Conservation (phyloP, 2,797 vertebrate species). For the Neomorphus geoffroyi region DNA sequence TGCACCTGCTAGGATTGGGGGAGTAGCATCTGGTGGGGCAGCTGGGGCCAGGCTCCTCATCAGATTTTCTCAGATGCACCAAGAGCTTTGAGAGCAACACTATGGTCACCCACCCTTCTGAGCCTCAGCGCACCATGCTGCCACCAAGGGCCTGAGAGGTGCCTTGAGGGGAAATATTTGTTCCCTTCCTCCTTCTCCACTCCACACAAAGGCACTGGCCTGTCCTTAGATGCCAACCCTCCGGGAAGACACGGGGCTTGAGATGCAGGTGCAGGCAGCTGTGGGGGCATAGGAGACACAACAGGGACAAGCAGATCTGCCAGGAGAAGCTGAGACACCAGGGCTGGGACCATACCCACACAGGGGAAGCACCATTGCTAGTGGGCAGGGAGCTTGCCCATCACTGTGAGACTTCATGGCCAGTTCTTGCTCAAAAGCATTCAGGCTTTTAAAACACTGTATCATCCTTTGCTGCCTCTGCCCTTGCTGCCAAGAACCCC, state of each 20-base stretch:
- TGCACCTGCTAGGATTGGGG: no score
- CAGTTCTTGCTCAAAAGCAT: background rate
- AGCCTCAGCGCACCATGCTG: rapidly evolving
- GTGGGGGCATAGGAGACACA: no score
- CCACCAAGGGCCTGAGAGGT: background rate
- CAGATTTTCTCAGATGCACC: background rate
- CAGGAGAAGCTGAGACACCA: background rate
- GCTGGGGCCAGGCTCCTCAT: background rate
- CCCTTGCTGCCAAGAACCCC: background rate
- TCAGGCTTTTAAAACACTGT: rapidly evolving
- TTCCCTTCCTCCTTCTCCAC: background rate
- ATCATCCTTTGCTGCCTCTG: background rate
- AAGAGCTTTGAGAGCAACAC: rapidly evolving
- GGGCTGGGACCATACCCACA: rapidly evolving
- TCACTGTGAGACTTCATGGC: rapidly evolving
- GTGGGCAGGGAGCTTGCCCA: no score
- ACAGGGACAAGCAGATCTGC: background rate
- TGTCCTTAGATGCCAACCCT: rapidly evolving
- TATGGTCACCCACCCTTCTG: rapidly evolving
- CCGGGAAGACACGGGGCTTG: no score
- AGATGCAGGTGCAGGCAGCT: background rate
- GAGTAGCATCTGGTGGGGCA: background rate
- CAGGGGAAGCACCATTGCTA: rapidly evolving
- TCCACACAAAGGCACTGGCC: rapidly evolving
- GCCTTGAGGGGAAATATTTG: rapidly evolving